Base-by-base conservation (phyloP, 2,797 vertebrate species). In the Pseudochaenichthys georgianus region DNA sequence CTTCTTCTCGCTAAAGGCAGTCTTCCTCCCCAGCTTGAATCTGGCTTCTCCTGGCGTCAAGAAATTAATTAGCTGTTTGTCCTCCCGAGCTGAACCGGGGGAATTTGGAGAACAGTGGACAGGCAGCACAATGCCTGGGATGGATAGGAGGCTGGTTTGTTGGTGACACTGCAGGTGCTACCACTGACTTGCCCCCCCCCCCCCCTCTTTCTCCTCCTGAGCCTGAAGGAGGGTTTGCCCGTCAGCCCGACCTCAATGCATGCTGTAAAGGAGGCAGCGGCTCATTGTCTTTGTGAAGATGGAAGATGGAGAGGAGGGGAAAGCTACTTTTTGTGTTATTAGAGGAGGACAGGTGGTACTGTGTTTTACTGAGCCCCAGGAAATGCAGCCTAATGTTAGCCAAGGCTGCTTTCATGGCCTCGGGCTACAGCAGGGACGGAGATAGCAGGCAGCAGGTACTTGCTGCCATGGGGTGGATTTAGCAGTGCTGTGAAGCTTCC, bases 1-100 rank as follows among this genome's bases (percentile, higher is more conserved):
- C 83, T 64, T 83, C 63, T 75, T 77, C 88, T 87, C 85, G 92
- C 93, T 96, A 67, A 87, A 93, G 92, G 91, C 90, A 80, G 62
- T 93, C 80, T 86, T 87, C 77, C 86, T 85, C 84, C 93, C 87
- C 88, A 93, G 89, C 90, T 93, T 91, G 87, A 94, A 91, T 83
- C 73, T 85, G 80, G 78, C 86, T 86, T 91, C 86, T 89, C 72
- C 84, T 78, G 85, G 86, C 78, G 53, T 89, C 82, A 75, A 75
- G 88, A 92, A 92, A 92, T 83, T 89, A 95, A 94, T 95, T 95
- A 94, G 88, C 76, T 93, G 93, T 93, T 95, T 94, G 94, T 95
- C 93, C 95, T 95, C 92, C 88, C 75, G 68, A 94, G 81, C 91
- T 87, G 82, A 94, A 89, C 88, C 89, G 84, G 76, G 88, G 87